Conservation (phyloP, 2,888 invertebrate species). For the Brassicogethes aeneus region DNA sequence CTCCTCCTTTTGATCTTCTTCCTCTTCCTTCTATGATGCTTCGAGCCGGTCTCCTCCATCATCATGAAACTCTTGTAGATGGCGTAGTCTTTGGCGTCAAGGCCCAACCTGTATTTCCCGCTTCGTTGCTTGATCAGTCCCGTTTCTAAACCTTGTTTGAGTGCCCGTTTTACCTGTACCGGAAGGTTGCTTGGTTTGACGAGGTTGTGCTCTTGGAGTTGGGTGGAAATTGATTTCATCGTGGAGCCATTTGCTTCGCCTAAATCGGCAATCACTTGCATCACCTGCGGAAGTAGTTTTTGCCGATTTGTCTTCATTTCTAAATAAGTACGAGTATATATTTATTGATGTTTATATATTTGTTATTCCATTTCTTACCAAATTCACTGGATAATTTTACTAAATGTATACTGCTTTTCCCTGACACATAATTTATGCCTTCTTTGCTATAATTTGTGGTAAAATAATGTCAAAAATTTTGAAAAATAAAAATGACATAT, state of each 20-base stretch:
- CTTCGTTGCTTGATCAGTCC: conserved; percentile 12
- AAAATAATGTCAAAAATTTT: no score
- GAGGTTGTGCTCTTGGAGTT: conserved; percentile 9
- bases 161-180: conserved; percentile 20
- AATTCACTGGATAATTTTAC: no score
- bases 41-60: neutral
- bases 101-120: conserved; percentile 8
- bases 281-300: conserved; percentile 14
- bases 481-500: no score
- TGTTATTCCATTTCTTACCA: no score
- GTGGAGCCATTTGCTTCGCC: conserved; percentile 22
- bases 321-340: no score
- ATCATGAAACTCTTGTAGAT: neutral
- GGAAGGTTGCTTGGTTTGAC: conserved; percentile 19
- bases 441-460: no score
- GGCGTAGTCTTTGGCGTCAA: neutral
- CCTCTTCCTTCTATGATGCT: conserved; percentile 1
- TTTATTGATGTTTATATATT: no score
- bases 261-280: conserved; percentile 26
- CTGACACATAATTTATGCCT: no score
- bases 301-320: no score
- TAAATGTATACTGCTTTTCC: no score
- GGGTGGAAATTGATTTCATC: conserved; percentile 19
- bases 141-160: conserved; percentile 23
- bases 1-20: conserved; percentile 3